phyloP scores from a whole-genome alignment of 2,113 vertebrate species.

The Rhinoderma darwinii region DNA sequence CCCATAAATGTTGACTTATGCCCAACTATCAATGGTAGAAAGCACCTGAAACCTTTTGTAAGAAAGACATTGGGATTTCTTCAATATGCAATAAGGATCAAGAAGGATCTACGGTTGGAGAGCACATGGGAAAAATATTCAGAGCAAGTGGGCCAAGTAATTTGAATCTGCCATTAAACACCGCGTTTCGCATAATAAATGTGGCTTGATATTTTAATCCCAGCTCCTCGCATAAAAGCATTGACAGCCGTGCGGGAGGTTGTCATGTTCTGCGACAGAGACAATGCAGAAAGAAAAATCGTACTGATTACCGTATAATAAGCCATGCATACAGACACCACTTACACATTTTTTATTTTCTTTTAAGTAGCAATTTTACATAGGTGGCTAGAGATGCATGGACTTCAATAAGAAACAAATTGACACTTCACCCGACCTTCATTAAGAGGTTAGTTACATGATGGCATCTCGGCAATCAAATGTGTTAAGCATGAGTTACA shows the following conservation, averaged over 20 bases:
- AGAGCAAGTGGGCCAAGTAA: slow-evolving; percentile 32
- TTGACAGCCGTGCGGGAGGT: slow-evolving; percentile 37
- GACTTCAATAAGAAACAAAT: slow-evolving; percentile 30
- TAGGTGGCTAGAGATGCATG: slow-evolving; percentile 24
- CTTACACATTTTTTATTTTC: neutral
- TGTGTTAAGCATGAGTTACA: slow-evolving; percentile 26
- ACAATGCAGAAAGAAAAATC: slow-evolving; percentile 15
- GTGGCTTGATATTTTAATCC: slow-evolving; percentile 45
- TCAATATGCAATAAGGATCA: slow-evolving; percentile 32
- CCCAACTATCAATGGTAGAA: neutral
- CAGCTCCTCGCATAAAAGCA: slow-evolving; percentile 13
- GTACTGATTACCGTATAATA: slow-evolving; percentile 29
- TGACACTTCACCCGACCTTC: slow-evolving; percentile 16
- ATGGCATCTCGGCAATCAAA: slow-evolving; percentile 27
- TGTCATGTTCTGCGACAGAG: slow-evolving; percentile 29
- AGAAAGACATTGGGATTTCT: slow-evolving; percentile 17
- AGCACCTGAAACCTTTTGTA: slow-evolving; percentile 1
- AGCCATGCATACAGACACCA: neutral
- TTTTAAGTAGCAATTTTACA: slow-evolving; percentile 14
- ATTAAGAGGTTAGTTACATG: slow-evolving; percentile 31
- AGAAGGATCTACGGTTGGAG: slow-evolving; percentile 22
- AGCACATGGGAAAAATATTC: neutral
- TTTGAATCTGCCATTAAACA: slow-evolving; percentile 34
- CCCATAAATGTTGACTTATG: neutral
- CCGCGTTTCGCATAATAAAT: slow-evolving; percentile 39